Conservation (phyloP, 92 coral and sea anemone genomes). For the Galaxea fascicularis region DNA sequence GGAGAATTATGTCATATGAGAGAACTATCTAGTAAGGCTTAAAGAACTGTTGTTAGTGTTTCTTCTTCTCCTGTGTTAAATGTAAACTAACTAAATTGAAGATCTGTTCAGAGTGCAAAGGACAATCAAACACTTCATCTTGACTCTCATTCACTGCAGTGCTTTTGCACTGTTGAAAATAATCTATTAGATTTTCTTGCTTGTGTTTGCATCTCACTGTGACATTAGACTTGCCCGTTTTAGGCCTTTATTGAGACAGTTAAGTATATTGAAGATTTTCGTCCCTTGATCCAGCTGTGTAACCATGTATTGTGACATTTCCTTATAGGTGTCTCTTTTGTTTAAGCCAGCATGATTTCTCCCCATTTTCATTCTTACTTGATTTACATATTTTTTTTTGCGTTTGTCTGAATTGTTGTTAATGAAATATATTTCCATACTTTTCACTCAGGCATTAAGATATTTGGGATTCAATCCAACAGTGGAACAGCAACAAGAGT, state of each 20-base stretch:
- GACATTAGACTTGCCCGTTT: too few species aligned
- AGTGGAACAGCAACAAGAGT: conserved; percentile 82
- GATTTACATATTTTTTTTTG: neutral
- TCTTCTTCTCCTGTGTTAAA: neutral
- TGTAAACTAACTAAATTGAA: conserved; percentile 5
- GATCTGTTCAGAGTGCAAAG: conserved; percentile 11
- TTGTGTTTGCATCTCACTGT: too few species aligned
- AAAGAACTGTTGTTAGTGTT: neutral
- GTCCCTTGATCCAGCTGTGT: neutral
- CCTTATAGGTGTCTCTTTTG: conserved; percentile 1
- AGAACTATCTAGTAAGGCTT: too few species aligned
- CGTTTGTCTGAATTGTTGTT: neutral
- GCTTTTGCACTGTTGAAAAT: neutral
- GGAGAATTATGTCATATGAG: too few species aligned
- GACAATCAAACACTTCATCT: neutral
- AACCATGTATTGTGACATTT: conserved; percentile 5
- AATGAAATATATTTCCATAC: neutral
- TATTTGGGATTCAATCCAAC: conserved; percentile 95
- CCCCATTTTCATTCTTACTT: neutral
- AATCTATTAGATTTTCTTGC: too few species aligned
- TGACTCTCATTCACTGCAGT: neutral
- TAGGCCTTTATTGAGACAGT: too few species aligned
- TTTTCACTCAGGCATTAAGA: conserved; percentile 79
- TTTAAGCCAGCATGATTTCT: neutral
- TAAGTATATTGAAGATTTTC: neutral